These are phyloP conservation scores for Oncorhynchus nerka DNA, from an alignment of 2,113 vertebrate species.

Conservation along the genomic window DNA sequence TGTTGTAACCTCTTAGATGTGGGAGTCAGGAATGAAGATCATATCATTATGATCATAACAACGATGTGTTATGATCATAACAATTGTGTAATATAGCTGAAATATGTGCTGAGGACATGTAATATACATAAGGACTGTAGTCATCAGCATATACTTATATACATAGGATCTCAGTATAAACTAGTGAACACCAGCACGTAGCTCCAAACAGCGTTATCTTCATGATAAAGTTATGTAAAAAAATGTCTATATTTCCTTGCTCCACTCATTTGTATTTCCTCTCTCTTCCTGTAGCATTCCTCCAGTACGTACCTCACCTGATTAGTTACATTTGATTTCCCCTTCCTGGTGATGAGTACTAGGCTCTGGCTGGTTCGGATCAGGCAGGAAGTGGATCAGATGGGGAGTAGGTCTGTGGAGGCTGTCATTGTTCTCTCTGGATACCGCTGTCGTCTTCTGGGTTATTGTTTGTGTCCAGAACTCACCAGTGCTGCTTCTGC, in stretches of 20 bases:
- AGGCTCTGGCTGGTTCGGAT: slow-evolving; percentile 35
- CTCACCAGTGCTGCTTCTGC: slow-evolving; percentile 16
- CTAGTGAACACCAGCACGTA: slow-evolving; percentile 46
- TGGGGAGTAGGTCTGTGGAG: slow-evolving; percentile 54
- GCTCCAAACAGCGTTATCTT: slow-evolving; percentile 23
- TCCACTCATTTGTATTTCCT: slow-evolving; percentile 46
- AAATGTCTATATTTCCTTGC: slow-evolving; percentile 50
- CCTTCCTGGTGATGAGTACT: slow-evolving; percentile 28
- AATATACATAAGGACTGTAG: neutral
- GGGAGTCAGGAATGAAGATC: slow-evolving; percentile 26
- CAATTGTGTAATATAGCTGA: neutral
- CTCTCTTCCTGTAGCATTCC: slow-evolving; percentile 52
- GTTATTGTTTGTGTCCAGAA: slow-evolving; percentile 37
- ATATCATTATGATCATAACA: neutral
- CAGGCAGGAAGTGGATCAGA: slow-evolving; percentile 54
- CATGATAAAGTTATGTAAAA: slow-evolving; percentile 41
- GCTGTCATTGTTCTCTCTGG: slow-evolving; percentile 33
- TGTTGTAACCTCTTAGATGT: slow-evolving; percentile 11
- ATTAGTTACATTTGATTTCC: slow-evolving; percentile 18
- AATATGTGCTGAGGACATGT: neutral
- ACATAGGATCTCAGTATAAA: slow-evolving; percentile 49
- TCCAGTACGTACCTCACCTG: slow-evolving; percentile 26
- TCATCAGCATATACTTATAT: slow-evolving; percentile 22
- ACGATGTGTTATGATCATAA: too few relatives aligned
- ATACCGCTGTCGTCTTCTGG: slow-evolving; percentile 31